These are phyloP conservation scores for Lepidurus apus DNA, from an alignment of 1,140 invertebrate species.

Conservation along the genomic window DNA sequence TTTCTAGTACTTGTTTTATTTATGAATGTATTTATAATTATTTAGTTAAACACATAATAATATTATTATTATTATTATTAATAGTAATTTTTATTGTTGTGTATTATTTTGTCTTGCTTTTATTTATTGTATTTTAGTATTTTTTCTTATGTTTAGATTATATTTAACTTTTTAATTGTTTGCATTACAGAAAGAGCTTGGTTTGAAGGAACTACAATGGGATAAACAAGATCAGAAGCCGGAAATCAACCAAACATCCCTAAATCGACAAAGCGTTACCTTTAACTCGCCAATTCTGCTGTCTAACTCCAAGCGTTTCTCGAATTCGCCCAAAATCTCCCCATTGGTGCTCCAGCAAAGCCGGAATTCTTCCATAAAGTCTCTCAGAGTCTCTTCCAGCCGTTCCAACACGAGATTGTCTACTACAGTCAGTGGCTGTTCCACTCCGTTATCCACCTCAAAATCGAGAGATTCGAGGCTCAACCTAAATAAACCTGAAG, in stretches of 20 bases:
- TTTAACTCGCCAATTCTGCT: not conserved
- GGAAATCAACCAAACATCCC: not conserved
- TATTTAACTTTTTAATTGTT: slow-evolving; percentile 25
- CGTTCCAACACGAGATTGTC: not conserved
- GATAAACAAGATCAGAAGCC: slow-evolving; percentile 25
- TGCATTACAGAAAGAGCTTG: slow-evolving; percentile 50
- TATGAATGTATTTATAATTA: no score
- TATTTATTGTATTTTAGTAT: not conserved
- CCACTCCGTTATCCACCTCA: not conserved
- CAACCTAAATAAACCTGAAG: not conserved
- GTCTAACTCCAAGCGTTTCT: not conserved
- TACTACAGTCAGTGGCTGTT: no score
- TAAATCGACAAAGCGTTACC: not conserved
- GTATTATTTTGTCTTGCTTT: no score
- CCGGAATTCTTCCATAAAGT: not conserved
- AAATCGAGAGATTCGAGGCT: not conserved
- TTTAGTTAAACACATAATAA: no score
- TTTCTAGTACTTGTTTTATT: no score
- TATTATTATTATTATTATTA: no score
- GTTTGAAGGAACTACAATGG: slow-evolving; percentile 48
- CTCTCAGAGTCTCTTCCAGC: not conserved
- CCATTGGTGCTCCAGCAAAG: not conserved
- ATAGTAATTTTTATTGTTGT: no score
- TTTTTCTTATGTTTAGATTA: slow-evolving; percentile 28
- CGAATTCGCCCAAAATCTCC: not conserved